Evolutionary conservation across 2,113 vertebrate genomes (phyloP).

Genomic region (Noctilio leporinus): DNA sequence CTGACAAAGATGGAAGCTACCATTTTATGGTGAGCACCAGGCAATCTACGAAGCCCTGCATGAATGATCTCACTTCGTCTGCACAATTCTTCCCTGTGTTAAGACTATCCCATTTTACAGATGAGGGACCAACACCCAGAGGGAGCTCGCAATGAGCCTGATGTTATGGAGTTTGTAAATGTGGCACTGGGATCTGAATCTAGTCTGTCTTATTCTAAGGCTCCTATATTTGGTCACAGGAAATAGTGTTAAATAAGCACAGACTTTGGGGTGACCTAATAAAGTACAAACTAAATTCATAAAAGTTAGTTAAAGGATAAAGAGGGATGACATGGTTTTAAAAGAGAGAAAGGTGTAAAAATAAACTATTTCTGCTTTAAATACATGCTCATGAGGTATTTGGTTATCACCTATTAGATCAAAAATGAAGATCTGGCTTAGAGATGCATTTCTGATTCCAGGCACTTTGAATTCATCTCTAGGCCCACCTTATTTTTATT

Average conservation of each 20-base stretch:
- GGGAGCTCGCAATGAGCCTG: not conserved
- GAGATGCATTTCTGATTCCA: not conserved
- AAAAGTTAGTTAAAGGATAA: not conserved
- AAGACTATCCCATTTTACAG: not conserved
- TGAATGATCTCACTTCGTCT: no score
- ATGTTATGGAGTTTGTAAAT: not conserved
- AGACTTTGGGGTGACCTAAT: not conserved
- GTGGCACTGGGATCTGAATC: not conserved
- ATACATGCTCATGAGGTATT: not conserved
- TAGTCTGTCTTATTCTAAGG: not conserved
- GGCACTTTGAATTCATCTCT: not conserved
- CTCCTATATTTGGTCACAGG: not conserved
- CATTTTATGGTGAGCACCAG: not conserved
- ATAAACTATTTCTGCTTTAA: not conserved
- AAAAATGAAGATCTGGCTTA: not conserved
- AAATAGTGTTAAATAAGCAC: not conserved
- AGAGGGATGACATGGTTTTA: not conserved
- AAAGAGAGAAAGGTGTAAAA: not conserved
- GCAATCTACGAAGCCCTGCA: rapidly evolving
- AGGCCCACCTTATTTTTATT: not conserved
- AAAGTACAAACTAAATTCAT: not conserved
- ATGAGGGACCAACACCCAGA: not conserved
- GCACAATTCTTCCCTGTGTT: rapidly evolving
- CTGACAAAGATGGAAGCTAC: not conserved
- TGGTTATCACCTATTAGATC: not conserved